phyloP scores from a whole-genome alignment of 2,797 vertebrate genomes.

The Enteromius fasciolatus region DNA sequence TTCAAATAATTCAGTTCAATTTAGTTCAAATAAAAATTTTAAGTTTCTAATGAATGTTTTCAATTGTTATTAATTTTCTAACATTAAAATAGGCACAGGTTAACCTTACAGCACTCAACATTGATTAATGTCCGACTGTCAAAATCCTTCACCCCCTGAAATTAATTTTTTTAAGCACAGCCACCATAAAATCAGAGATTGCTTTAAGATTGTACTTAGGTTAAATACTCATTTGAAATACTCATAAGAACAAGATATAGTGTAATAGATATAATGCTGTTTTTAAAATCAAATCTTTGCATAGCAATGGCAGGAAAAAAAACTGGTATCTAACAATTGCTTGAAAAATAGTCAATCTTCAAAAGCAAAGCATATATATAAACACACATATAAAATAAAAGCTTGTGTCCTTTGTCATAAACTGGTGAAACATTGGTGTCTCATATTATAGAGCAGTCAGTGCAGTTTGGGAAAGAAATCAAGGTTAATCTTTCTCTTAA shows the following conservation, averaged over 20 bases:
- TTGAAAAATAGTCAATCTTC: background rate
- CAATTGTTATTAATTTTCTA: background rate
- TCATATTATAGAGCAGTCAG: background rate
- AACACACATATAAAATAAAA: no score
- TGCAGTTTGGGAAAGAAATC: background rate
- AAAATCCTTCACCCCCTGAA: background rate
- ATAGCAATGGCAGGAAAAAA: background rate
- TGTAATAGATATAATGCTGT: background rate
- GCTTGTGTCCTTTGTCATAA: background rate
- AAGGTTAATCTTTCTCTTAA: background rate
- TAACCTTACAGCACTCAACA: background rate
- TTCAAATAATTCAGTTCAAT: no score
- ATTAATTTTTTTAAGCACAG: no score
- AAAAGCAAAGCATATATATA: background rate
- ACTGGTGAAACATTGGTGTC: background rate
- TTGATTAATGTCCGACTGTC: background rate
- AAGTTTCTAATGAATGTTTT: background rate
- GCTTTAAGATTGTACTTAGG: background rate
- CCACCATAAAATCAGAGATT: background rate
- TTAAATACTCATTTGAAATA: background rate
- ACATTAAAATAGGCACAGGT: background rate
- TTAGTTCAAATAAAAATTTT: background rate
- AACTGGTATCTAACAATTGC: background rate
- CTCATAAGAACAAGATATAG: background rate
- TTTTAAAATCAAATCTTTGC: conserved; percentile 1